Base-by-base conservation (phyloP, 2,113 vertebrate genomes). In the Nannospalax galili region DNA sequence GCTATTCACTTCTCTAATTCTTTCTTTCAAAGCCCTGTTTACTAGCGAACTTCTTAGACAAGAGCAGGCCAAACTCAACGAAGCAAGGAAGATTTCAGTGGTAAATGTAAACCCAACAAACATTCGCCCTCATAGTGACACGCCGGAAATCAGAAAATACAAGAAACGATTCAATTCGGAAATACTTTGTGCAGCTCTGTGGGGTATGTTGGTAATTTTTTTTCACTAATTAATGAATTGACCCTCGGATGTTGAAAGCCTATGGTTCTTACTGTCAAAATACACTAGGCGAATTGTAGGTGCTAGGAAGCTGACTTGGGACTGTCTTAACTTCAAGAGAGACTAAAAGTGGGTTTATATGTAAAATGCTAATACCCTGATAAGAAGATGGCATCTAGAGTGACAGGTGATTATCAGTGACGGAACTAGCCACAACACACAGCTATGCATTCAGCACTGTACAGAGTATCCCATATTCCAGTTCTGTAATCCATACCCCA, bases 101-200 rank as follows among this genome's bases (percentile, higher is more conserved):
- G 99, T 99, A 97, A 99, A 99, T 17, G 99, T 99, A 91, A 99
- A 99, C 97, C 99, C 99, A 88, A 99, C 99, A 96, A 99, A 99
- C 98, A 99, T 99, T 98, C 98, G 99, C 2, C 99, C 99, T 58
- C 99, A 99, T 98, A 99, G 99, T 6, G 99, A 99, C 98, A 99
- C 99, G 5, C 99, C 99, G 0, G 99, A 99, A 98, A 99, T 99
- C 97, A 99, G 99, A 40, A 99, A 99, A 92, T 99, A 99, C 98
- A 99, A 99, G 99, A 99, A 99, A 78, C 99, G 99, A 95, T 99
- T 99, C 98, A 99, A 99, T 98, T 99, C 99, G 0, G 99, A 99
- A 98, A 99, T 99, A 96, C 99, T 99, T 37, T 99, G 99, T 80
- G 99, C 99, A 0, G 99, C 99, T 30, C 97, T 99, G 0, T 99